Base-by-base conservation (phyloP, 2,113 vertebrate species). In the Guaruba guarouba region DNA sequence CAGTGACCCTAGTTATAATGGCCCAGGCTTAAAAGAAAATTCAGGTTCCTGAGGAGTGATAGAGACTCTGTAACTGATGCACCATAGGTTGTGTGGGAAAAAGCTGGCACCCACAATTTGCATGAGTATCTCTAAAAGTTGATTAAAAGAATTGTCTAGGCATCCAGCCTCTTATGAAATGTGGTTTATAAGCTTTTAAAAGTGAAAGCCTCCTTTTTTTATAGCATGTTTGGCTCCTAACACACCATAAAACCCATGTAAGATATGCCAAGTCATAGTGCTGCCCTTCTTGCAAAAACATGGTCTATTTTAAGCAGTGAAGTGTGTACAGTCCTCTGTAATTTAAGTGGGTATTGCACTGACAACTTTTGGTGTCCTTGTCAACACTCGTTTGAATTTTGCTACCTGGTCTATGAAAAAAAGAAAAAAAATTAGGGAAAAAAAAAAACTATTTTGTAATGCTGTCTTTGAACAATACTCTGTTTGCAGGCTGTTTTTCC, bases 131-230 rank as follows among this genome's bases (percentile, higher is more conserved):
- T 95, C 90, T 94, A 76, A 94, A 86, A 94, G 81, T 54, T 97
- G 92, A 96, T 97, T 97, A 88, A 91, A 96, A 90, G 67, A 93
- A 92, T 59, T 95, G 64, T 88, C 91, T 85, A 75, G 55, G 28
- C 75, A 93, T 69, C 14, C 39, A 78, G 48, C 37, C 70, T 90
- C 80, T 88, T 94, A 89, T 39, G 22, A 95, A 97, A 93, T 10
- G 4, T 78, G 73, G 17, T 74, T 93, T 96, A 46, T 82, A 94
- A 91, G 48, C 57, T 63, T 82, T 69, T 78, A 81, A 88, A 96
- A 69, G 41, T 54, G 59, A 92, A 89, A 86, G 48, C 33, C 52
- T 74, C 51, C 44, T 79, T 11, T 91, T 82, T 95, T 86, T 67
- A 37, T 71, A 20, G 83, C n/a, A 77, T 14, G 8, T 90, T 93